phyloP scores from a whole-genome alignment of 2,113 vertebrate species.

The Chamaea fasciata region DNA sequence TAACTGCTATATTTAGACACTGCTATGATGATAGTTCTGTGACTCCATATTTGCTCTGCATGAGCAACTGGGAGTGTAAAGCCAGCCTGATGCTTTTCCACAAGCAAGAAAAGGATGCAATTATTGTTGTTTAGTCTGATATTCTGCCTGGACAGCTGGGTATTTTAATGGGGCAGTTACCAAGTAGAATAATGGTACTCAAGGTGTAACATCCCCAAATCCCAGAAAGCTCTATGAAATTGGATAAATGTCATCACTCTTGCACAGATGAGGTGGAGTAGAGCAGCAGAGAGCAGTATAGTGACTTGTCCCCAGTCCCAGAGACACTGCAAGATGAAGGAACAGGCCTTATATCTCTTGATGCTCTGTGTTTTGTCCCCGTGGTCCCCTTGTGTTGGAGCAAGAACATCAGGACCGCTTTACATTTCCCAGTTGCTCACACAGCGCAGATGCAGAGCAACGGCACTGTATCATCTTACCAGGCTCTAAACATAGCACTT shows the following conservation, averaged over 20 bases:
- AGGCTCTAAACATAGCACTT: not conserved
- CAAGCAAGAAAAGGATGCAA: not conserved
- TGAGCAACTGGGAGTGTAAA: not conserved
- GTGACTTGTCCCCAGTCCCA: not conserved
- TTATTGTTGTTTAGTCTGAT: not conserved
- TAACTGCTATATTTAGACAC: not conserved
- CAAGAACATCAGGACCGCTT: rapidly evolving
- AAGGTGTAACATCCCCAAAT: not conserved
- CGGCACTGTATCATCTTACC: not conserved
- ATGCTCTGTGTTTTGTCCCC: not conserved
- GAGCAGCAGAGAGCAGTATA: not conserved
- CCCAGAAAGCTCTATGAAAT: not conserved
- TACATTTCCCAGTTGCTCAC: not conserved
- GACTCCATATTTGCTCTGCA: not conserved
- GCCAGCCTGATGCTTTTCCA: not conserved
- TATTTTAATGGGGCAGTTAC: not conserved
- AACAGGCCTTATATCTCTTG: not conserved
- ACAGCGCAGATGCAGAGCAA: not conserved
- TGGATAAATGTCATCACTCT: not conserved
- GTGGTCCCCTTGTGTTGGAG: too few species aligned
- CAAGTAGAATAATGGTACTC: rapidly evolving
- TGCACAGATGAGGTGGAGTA: not conserved
- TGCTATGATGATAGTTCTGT: not conserved
- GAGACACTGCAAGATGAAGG: not conserved
- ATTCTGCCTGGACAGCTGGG: not conserved